phyloP scores from a whole-genome alignment of 2,797 vertebrate genomes.

The Scleropages formosus region DNA sequence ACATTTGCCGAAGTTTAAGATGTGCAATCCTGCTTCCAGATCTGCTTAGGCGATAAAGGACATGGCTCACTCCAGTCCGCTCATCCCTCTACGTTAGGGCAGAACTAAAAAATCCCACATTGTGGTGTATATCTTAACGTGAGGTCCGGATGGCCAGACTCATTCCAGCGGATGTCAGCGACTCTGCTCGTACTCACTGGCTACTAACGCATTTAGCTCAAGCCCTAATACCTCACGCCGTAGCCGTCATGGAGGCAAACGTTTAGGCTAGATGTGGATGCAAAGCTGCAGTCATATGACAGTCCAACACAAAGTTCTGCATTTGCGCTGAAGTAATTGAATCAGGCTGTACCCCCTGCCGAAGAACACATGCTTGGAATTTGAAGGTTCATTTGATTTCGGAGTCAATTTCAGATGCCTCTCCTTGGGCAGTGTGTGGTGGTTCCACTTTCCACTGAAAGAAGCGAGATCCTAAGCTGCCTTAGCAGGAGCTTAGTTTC shows the following conservation, averaged over 20 bases:
- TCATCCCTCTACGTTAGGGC: background rate
- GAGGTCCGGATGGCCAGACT: background rate
- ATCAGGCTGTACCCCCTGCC: slow-evolving; percentile 47
- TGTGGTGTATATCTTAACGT: background rate
- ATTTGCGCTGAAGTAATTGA: slow-evolving; percentile 54
- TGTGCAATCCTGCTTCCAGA: slow-evolving; percentile 38
- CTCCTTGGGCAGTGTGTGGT: slow-evolving; percentile 35
- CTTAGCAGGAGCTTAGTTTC: slow-evolving; percentile 30
- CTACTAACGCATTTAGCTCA: background rate
- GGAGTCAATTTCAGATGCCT: slow-evolving; percentile 45
- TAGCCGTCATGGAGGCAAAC: slow-evolving; percentile 39
- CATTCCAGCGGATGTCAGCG: background rate
- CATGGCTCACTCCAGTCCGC: slow-evolving; percentile 1
- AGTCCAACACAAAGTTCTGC: slow-evolving; percentile 50
- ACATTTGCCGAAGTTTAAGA: slow-evolving; percentile 29
- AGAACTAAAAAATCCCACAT: too few species aligned
- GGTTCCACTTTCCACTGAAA: slow-evolving; percentile 36
- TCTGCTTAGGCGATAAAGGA: slow-evolving; percentile 41
- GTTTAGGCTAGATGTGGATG: slow-evolving; percentile 46
- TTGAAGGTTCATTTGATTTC: slow-evolving; percentile 58
- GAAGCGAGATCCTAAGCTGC: slow-evolving; percentile 32
- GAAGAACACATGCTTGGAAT: slow-evolving; percentile 55
- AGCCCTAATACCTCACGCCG: background rate
- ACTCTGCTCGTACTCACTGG: background rate
- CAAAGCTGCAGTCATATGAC: slow-evolving; percentile 50